Conservation (phyloP, 2,113 vertebrate species). For the Rynchops niger region DNA sequence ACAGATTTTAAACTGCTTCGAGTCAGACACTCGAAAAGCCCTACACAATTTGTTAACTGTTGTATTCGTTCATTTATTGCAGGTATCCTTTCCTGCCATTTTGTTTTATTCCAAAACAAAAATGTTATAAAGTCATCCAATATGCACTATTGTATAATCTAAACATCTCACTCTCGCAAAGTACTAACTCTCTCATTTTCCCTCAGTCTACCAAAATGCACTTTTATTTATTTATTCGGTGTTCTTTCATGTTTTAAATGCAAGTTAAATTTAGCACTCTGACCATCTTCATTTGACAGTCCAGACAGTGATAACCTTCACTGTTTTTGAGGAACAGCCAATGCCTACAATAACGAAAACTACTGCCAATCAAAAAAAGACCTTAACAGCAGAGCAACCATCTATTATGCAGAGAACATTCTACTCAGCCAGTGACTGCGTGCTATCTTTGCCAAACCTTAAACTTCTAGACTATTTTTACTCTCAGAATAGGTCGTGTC, state of each 20-base stretch:
- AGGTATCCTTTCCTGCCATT: background rate
- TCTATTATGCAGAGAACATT: background rate
- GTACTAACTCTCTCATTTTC: background rate
- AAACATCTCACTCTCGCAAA: background rate
- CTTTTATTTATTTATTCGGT: background rate
- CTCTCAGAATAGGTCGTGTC: background rate
- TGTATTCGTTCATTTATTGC: background rate
- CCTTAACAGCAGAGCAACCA: background rate
- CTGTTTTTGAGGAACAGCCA: background rate
- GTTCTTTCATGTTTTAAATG: background rate
- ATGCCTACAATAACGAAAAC: background rate
- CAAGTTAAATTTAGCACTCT: background rate
- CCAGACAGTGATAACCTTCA: background rate
- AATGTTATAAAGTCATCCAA: background rate
- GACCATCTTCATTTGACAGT: background rate
- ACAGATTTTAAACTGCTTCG: background rate
- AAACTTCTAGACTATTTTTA: background rate
- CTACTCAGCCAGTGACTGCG: background rate
- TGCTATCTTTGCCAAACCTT: background rate
- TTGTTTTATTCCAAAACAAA: background rate
- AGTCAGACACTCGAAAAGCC: background rate
- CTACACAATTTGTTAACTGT: background rate
- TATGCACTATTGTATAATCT: background rate
- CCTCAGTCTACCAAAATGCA: background rate
- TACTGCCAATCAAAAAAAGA: background rate